These are phyloP conservation scores for Agrochola lota DNA, from an alignment of 2,888 invertebrate genomes.

Conservation along the genomic window DNA sequence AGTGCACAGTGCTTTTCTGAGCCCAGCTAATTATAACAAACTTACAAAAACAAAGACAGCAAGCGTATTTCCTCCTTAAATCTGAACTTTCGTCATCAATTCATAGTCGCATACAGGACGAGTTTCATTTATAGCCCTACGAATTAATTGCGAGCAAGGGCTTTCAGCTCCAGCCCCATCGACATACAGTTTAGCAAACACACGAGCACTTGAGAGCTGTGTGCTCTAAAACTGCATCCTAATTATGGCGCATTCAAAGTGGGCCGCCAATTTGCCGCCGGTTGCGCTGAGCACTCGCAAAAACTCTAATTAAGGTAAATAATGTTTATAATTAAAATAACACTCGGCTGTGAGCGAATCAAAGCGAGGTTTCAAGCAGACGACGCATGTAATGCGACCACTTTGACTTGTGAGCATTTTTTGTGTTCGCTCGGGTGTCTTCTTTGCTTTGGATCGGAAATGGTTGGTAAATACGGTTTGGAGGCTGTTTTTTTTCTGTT, in stretches of 20 bases:
- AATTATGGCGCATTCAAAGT: conserved; percentile 85
- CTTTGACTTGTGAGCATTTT: conserved; percentile 82
- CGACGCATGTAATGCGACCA: conserved; percentile 82
- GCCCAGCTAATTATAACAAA: conserved; percentile 13
- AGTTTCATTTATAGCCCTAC: conserved; percentile 75
- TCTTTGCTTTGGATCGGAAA: conserved; percentile 66
- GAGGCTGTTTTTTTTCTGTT: not conserved
- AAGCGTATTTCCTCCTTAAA: conserved; percentile 45
- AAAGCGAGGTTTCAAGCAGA: conserved; percentile 82
- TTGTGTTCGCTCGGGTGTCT: conserved; percentile 69
- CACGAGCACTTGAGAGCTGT: conserved; percentile 76
- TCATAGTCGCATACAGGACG: conserved; percentile 68
- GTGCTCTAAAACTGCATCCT: conserved; percentile 84
- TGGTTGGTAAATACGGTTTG: conserved; percentile 53
- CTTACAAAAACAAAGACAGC: conserved; percentile 38
- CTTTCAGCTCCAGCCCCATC: conserved; percentile 78
- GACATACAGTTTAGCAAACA: conserved; percentile 82
- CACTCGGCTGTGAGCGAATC: conserved; percentile 82
- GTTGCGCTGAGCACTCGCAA: conserved; percentile 81
- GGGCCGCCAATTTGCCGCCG: conserved; percentile 83
- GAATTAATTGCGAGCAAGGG: conserved; percentile 78
- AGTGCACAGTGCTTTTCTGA: not conserved
- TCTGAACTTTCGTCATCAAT: conserved; percentile 66
- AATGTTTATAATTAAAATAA: conserved; percentile 90
- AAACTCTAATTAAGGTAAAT: conserved; percentile 89